Evolutionary conservation across 2,113 vertebrate genomes (phyloP).

Genomic region (Oostethus manadensis): DNA sequence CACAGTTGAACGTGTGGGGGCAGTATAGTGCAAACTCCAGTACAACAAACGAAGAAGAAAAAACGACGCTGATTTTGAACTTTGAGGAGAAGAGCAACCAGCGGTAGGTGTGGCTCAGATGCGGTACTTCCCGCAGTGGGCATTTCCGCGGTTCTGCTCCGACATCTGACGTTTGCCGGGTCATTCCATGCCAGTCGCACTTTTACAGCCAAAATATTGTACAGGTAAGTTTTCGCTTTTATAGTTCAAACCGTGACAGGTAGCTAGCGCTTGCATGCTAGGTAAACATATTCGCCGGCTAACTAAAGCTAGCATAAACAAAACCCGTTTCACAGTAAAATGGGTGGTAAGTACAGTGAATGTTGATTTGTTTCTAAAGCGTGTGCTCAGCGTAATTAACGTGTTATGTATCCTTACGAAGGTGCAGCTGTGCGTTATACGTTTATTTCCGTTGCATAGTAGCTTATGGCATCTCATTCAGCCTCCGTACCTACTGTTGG

Average conservation of each 20-base stretch:
- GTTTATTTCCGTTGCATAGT: no score
- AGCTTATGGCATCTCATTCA: no score
- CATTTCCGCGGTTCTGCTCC: background rate
- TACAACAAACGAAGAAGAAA: slow-evolving; percentile 22
- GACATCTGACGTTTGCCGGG: background rate
- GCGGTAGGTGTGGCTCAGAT: slow-evolving; percentile 44
- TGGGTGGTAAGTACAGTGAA: no score
- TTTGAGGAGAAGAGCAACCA: slow-evolving; percentile 25
- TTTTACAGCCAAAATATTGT: background rate
- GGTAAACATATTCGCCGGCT: background rate
- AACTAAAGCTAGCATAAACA: background rate
- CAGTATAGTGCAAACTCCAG: background rate
- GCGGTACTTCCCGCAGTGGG: background rate
- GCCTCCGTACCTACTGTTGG: background rate
- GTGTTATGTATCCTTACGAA: background rate
- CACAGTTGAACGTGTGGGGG: background rate
- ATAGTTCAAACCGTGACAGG: background rate
- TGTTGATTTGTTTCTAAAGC: background rate
- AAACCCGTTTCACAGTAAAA: no score
- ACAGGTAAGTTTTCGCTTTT: slow-evolving; percentile 21
- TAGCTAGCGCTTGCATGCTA: background rate
- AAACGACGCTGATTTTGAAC: slow-evolving; percentile 67
- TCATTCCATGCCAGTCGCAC: background rate
- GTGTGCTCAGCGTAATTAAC: background rate
- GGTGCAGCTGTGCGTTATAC: no score